Conservation (phyloP, 2,797 vertebrate species). For the Dallia pectoralis region DNA sequence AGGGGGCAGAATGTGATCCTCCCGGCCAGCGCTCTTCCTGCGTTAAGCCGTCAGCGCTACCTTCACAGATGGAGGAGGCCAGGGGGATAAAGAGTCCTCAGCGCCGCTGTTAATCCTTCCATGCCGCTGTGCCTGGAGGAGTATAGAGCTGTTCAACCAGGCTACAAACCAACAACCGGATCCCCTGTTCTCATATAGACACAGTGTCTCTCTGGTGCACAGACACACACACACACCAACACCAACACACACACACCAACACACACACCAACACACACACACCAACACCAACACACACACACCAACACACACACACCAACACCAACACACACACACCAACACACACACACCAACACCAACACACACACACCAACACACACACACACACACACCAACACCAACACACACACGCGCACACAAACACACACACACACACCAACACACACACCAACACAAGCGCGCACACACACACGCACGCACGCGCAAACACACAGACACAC, state of each 20-base stretch:
- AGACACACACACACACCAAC: not conserved
- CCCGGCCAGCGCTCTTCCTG: constrained; percentile 35
- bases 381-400: too few species aligned
- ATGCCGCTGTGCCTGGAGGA: constrained; percentile 33
- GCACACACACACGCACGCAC: not conserved
- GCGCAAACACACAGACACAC: too few species aligned
- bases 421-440: constrained; percentile 25
- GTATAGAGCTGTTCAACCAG: constrained; percentile 38
- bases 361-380: too few species aligned
- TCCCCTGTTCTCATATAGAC: constrained; percentile 26
- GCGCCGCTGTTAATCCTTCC: not conserved
- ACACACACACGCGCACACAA: constrained; percentile 10
- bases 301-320: too few species aligned
- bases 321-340: too few species aligned
- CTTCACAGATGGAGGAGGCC: too few species aligned
- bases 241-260: not conserved
- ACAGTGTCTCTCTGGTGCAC: constrained; percentile 6
- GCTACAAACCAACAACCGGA: constrained; percentile 17
- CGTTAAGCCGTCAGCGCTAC: constrained; percentile 29
- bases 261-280: not conserved
- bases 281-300: too few species aligned
- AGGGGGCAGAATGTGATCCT: constrained; percentile 28
- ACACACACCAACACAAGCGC: not conserved
- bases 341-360: too few species aligned
- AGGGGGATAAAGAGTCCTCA: not conserved